Base-by-base conservation (phyloP, 2,888 invertebrate genomes). In the Allacma fusca region DNA sequence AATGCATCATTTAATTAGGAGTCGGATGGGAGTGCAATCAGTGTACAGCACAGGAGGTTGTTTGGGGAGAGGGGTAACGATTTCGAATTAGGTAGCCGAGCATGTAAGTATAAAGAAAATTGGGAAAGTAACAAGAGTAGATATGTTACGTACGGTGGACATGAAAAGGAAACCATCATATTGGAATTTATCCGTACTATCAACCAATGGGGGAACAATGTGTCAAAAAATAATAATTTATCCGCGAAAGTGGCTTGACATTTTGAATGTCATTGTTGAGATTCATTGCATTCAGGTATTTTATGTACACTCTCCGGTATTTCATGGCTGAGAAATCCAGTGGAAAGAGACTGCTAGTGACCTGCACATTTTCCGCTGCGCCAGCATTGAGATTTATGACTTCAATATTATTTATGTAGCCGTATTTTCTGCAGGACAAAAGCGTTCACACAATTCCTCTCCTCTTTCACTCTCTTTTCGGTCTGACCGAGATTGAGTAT, bases 311-410 rank as follows among this genome's bases (percentile, higher is more conserved):
- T 16, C 50, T 50, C 16, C 7, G 50, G 2, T 50, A 5, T 50
- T 50, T 50, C 50, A 50, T 50, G 16, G 50, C 50, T 50, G 50
- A 19, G 50, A 50, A 50, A 13, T 13, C 16, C 19, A 50, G 50
- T 50, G 50, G n/a, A 50, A 50, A 50, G 50, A 50, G 50, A n/a
- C 50, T 50, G 50, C 50, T 16, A 50, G 50, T 50, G 50, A 50
- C 50, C 50, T 50, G 50, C n/a, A 50, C 50, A 50, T 50, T 50
- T 50, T 50, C 50, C 50, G 50, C 50, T 50, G 50, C 50, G 50
- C 50, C 50, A 50, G 50, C 50, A 50, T 50, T 50, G 50, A 50
- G 50, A 50, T 50, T 50, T 50, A 50, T 50, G 50, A n/a, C 50
- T 50, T 13, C 19, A 50, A 50, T 50, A 50, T 50, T 50, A 50